Percentiles rank a stretch among this genome's conserved stretches.
These are phyloP conservation scores for Herminia tarsipennalis DNA, from an alignment of 2,888 invertebrate genomes.

Conservation along the genomic window DNA sequence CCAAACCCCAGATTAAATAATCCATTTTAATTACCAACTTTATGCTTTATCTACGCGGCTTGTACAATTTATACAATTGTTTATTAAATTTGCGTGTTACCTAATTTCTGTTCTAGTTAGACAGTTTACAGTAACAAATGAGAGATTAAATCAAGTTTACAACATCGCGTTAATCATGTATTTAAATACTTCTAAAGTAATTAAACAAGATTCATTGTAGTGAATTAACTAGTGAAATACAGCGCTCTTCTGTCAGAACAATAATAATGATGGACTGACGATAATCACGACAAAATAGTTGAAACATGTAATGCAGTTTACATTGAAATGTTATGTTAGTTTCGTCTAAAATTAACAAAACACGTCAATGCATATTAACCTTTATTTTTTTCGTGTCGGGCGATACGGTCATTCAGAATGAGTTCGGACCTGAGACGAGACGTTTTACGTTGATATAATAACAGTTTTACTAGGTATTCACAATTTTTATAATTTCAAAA, in stretches of 20 bases:
- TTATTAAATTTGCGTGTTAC: constrained; percentile 3
- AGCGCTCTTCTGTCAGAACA: not conserved
- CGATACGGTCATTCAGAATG: too few species aligned
- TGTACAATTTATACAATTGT: constrained; percentile 4
- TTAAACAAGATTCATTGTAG: constrained; percentile 5
- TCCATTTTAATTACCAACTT: constrained; percentile 3
- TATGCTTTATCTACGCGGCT: constrained; percentile 1
- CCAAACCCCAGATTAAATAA: too few species aligned
- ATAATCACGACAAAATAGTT: constrained; percentile 4
- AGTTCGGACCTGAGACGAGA: too few species aligned
- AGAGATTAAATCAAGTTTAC: constrained; percentile 6
- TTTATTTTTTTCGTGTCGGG: too few species aligned
- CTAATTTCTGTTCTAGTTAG: not conserved
- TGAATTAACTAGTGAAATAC: not conserved
- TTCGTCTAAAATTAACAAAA: too few species aligned
- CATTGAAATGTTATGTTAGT: constrained; percentile 9
- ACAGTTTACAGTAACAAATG: constrained; percentile 3
- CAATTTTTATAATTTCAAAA: too few species aligned
- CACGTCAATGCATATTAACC: too few species aligned
- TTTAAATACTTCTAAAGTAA: not conserved
- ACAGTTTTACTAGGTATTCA: too few species aligned
- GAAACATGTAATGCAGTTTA: constrained; percentile 4
- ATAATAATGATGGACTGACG: constrained; percentile 3
- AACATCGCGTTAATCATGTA: constrained; percentile 1
- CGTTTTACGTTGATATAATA: too few species aligned